These are phyloP conservation scores for Rhopalosiphum padi DNA, from an alignment of 1,140 invertebrate species.

Conservation along the genomic window DNA sequence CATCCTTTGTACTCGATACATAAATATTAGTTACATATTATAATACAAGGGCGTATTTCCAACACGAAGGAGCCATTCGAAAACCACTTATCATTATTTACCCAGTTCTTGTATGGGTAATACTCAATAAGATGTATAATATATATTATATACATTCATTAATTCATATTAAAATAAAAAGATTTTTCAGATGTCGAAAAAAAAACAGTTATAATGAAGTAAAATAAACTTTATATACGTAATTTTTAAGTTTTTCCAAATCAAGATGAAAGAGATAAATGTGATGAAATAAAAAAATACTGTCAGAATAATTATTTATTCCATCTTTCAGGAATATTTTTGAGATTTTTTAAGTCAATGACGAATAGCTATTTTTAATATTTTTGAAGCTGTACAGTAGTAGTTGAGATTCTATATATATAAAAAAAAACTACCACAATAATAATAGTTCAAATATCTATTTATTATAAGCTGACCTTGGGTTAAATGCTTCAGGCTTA, in stretches of 20 bases:
- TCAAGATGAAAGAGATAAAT: neutral
- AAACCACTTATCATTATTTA: neutral
- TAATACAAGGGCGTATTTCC: neutral
- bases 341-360: neutral
- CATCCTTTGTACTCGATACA: neutral
- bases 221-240: neutral
- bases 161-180: neutral
- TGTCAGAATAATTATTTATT: neutral
- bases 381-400: no score
- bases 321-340: neutral
- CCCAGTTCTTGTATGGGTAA: neutral
- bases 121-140: neutral
- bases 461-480: no score
- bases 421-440: no score
- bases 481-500: no score
- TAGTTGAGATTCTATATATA: no score
- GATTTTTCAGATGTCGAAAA: neutral
- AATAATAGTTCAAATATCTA: no score
- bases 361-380: no score
- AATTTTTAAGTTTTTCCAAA: neutral
- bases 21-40: neutral
- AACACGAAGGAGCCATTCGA: neutral
- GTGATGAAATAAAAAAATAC: neutral
- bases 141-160: neutral
- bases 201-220: neutral